Percentiles rank a stretch among this genome's conserved stretches.
phyloP scores from a whole-genome alignment of 2,888 invertebrate genomes.

The Xanthorhoe designata region DNA sequence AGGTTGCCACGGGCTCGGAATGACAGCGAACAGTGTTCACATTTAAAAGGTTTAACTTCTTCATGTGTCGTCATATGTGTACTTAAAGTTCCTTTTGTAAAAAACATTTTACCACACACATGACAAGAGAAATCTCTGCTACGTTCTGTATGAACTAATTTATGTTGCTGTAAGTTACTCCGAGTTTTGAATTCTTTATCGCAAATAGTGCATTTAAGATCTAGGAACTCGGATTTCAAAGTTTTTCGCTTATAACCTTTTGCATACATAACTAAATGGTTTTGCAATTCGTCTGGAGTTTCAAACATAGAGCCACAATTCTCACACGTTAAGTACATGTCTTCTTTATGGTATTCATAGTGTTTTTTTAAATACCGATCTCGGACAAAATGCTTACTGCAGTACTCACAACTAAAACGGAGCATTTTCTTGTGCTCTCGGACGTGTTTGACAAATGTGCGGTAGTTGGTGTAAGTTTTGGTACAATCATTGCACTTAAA shows the following conservation, averaged over 20 bases:
- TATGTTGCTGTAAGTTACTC: constrained; percentile 73
- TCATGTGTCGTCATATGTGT: constrained; percentile 77
- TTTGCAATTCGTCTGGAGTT: constrained; percentile 62
- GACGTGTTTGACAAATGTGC: constrained; percentile 69
- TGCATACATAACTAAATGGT: constrained; percentile 66
- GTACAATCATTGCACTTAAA: constrained; percentile 76
- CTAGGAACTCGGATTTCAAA: constrained; percentile 55
- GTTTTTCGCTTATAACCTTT: constrained; percentile 56
- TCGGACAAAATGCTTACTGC: constrained; percentile 63
- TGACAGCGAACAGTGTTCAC: constrained; percentile 74
- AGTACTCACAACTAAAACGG: constrained; percentile 72
- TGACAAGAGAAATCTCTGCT: constrained; percentile 76
- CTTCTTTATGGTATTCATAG: constrained; percentile 37
- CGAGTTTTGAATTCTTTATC: constrained; percentile 73
- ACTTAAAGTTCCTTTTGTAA: constrained; percentile 74
- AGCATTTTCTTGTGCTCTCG: constrained; percentile 67
- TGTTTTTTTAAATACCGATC: constrained; percentile 65
- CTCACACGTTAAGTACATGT: constrained; percentile 54
- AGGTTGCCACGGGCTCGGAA: constrained; percentile 77
- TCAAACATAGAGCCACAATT: constrained; percentile 71
- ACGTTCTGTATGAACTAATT: constrained; percentile 75
- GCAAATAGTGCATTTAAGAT: constrained; percentile 72
- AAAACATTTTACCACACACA: constrained; percentile 80
- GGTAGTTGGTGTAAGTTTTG: constrained; percentile 57
- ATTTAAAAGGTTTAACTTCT: constrained; percentile 73